Base-by-base conservation (phyloP, 2,888 invertebrate species). In the Automeris io region DNA sequence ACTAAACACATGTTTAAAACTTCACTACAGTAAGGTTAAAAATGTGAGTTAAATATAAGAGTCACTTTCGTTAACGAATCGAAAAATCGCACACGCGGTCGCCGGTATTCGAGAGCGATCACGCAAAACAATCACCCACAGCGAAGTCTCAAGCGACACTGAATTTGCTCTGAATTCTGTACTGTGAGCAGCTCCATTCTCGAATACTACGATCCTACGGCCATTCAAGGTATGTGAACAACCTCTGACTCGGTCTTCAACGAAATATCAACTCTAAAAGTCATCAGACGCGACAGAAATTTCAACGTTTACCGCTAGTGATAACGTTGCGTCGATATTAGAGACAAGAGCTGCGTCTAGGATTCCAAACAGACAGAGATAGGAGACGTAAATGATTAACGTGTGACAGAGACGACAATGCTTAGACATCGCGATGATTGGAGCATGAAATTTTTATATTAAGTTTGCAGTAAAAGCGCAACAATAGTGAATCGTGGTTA, bases 251-350 rank as follows among this genome's bases (percentile, higher is more conserved):
- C 43, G 59, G 31, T 46, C 39, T 45, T 11, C 73, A 70, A 53
- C 44, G 53, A 39, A 79, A 73, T 64, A 49, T 61, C 41, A 52
- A 67, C 78, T 65, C 45, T 77, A 77, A 18, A 0, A 0, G 1
- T 5, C 23, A 23, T n/a, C 5, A 1, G 63, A 70, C 80, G 58
- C 58, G 66, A 37, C 42, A 60, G 48, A 56, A 69, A 57, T 41
- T 43, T 53, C 51, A 36, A 46, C 54, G 44, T 40, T 18, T 11
- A 35, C 33, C 37, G 35, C 39, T 49, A 69, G 61, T 83, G 83
- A 83, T 85, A 85, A 82, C 78, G 68, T 73, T 75, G 77, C 81
- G 83, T 85, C 85, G 82, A 85, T 85, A 85, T 80, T 82, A 29
- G 26, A 26, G 13, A 16, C 16, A 26, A 82, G 67, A 71, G 72